Conservation (phyloP, 2,888 invertebrate genomes). For the Tiphia femorata region DNA sequence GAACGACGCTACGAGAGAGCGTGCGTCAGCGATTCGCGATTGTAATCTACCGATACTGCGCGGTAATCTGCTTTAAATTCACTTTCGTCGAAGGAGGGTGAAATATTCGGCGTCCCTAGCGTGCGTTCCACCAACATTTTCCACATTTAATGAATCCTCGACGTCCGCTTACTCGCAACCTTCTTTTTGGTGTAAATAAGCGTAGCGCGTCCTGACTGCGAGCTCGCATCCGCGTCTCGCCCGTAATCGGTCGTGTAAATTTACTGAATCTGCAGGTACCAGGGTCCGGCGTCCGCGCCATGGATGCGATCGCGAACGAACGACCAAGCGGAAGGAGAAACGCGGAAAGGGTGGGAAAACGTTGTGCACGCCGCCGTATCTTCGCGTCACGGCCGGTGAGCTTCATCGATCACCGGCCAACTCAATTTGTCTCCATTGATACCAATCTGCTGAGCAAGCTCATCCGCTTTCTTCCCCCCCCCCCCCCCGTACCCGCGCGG, state of each 20-base stretch:
- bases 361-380: conserved; percentile 59
- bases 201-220: too few relatives aligned
- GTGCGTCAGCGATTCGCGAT: too few relatives aligned
- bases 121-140: too few relatives aligned
- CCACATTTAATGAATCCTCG: too few relatives aligned
- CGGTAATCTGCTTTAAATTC: too few relatives aligned
- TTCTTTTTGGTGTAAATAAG: too few relatives aligned
- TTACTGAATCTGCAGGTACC: neutral
- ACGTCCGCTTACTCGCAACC: too few relatives aligned
- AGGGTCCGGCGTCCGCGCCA: neutral
- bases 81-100: too few relatives aligned
- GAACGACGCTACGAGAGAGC: too few relatives aligned
- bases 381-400: conserved; percentile 63
- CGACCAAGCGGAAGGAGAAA: neutral
- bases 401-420: conserved; percentile 67
- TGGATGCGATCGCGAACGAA: conserved; percentile 1
- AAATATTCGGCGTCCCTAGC: too few relatives aligned
- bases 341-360: conserved; percentile 4
- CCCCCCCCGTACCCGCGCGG: conserved; percentile 11
- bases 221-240: too few relatives aligned
- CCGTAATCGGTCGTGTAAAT: neutral
- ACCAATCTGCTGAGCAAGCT: conserved; percentile 67
- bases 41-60: too few relatives aligned
- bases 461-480: conserved; percentile 12
- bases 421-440: conserved; percentile 69